Evolutionary conservation across 2,797 vertebrate genomes (phyloP).

Genomic region (Epinephelus malabaricus): DNA sequence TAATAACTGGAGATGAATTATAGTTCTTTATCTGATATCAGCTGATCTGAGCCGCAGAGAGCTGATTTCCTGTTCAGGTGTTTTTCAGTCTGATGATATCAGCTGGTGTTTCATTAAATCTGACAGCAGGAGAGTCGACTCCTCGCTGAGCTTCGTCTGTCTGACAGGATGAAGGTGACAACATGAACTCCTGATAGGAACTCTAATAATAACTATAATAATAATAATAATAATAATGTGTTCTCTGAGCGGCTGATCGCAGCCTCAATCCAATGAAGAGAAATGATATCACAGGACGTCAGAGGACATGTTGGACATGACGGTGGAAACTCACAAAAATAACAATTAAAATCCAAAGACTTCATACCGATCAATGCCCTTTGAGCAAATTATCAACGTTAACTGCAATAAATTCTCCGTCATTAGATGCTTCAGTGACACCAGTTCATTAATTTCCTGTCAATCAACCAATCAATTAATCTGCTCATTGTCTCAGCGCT

Average conservation of each 20-base stretch:
- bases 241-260: not conserved
- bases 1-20: not conserved
- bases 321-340: not conserved
- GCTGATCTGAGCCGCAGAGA: not conserved
- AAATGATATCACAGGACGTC: not conserved
- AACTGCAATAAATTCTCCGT: no score
- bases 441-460: no score
- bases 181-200: slow-evolving; percentile 4
- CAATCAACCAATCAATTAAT: no score
- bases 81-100: slow-evolving; percentile 18
- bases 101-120: slow-evolving; percentile 65
- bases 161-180: not conserved
- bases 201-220: not conserved
- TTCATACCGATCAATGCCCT: not conserved
- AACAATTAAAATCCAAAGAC: not conserved
- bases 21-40: not conserved
- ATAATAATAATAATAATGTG: not conserved
- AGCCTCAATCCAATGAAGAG: no score
- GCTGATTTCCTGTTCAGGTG: slow-evolving; percentile 23
- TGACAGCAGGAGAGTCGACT: slow-evolving; percentile 50
- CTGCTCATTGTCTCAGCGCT: no score
- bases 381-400: no score
- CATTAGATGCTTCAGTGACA: no score
- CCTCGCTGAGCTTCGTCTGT: slow-evolving; percentile 22
- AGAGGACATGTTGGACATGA: not conserved